Evolutionary conservation across 2,888 invertebrate genomes (phyloP), one percentile per base, ranked within the genome.

Genomic region (Microplitis manilae): DNA sequence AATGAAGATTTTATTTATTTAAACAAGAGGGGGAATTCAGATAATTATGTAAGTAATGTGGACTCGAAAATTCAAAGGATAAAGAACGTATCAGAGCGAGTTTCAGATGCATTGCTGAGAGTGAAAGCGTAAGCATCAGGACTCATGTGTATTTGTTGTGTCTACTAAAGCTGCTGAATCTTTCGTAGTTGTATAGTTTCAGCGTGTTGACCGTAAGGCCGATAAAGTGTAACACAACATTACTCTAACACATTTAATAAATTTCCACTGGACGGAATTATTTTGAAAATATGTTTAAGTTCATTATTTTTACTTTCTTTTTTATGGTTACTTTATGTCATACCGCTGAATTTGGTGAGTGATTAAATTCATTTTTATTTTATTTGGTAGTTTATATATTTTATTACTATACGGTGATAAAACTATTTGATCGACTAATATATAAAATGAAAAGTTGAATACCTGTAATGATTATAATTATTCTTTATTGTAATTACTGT

Each of bases 91-190:
- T 70, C 75, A 82, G 80, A 77, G 81, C 81, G 83, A 75, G 79
- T 82, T 82, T 83, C 88, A 87, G 89, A 89, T 89, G 84, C 85
- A 85, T 80, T 81, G 81, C 80, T 62, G 84, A 85, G 87, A 88
- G 89, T 89, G 90, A 90, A 90, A 90, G 90, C 85, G 87, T 78
- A 73, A 85, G 83, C 81, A 83, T 79, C 81, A 64, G 70, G 30
- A 77, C 50, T 74, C 72, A 67, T 61, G 17, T 67, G 72, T 73
- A 68, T 77, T 65, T 68, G 40, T 68, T 73, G 73, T 73, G 67
- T 77, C 60, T 76, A 50, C 59, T 50, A 67, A 72, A 76, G 72
- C 72, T 50, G 13, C 50, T 73, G 59, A 67, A 76, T 67, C 68
- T 39, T 15, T 17, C 20, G 60, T 39, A n/a, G 38, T 59, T 7